Conservation (phyloP, 2,797 vertebrate genomes). For the Argentina silus region DNA sequence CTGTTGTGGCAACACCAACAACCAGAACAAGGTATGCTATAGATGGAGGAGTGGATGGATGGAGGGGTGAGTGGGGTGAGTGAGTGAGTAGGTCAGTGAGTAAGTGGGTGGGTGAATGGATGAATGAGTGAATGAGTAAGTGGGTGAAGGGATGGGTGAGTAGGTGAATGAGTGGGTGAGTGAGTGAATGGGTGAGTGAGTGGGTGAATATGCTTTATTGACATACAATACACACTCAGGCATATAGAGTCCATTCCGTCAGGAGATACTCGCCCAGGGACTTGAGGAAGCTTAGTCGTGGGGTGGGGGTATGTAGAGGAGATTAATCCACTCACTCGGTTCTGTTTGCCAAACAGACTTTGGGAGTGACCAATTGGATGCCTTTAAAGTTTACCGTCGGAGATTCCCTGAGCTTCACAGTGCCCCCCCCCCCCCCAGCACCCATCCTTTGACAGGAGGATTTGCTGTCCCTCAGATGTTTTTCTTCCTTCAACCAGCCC, state of each 20-base stretch:
- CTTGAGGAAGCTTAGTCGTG: background rate
- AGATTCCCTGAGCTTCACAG: too few species aligned
- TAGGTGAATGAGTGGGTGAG: background rate
- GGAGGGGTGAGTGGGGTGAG: background rate
- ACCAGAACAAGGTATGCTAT: constrained; percentile 89
- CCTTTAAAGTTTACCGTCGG: background rate
- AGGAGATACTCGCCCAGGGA: background rate
- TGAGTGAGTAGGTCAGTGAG: background rate
- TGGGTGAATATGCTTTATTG: background rate
- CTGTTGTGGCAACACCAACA: constrained; percentile 84
- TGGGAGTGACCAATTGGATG: background rate
- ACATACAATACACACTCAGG: background rate
- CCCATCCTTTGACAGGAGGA: background rate
- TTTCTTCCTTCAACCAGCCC: background rate
- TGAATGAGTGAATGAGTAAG: background rate
- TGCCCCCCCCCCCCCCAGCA: background rate
- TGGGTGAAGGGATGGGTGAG: background rate
- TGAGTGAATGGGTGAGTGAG: background rate
- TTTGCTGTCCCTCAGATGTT: background rate
- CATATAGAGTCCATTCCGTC: background rate
- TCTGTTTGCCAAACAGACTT: background rate
- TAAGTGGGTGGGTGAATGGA: background rate
- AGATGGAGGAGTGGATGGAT: background rate
- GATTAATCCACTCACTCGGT: background rate
- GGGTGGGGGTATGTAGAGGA: background rate